These are phyloP conservation scores for Calephelis perditalis DNA, from an alignment of 2,888 invertebrate species.

Conservation along the genomic window DNA sequence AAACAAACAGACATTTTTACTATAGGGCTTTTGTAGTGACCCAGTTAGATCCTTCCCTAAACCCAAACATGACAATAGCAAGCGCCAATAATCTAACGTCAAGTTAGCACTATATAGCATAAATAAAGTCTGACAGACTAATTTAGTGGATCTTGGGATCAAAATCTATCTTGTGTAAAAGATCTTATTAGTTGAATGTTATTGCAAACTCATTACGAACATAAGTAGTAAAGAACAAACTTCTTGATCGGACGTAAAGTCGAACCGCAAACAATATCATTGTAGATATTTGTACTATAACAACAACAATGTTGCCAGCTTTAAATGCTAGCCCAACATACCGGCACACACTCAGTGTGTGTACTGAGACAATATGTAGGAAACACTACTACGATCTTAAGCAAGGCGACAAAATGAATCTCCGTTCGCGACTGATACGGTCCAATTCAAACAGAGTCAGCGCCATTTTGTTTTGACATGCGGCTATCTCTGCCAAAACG, in stretches of 20 bases:
- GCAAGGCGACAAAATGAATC: constrained; percentile 78
- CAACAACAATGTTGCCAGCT: constrained; percentile 77
- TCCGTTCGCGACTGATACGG: constrained; percentile 76
- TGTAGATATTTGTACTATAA: constrained; percentile 70
- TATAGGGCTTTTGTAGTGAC: too few species aligned
- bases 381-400: constrained; percentile 72
- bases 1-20: too few species aligned
- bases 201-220: constrained; percentile 1
- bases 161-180: too few species aligned
- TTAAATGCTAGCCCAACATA: constrained; percentile 74
- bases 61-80: too few species aligned
- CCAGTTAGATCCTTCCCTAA: too few species aligned
- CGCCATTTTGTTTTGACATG: constrained; percentile 77
- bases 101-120: too few species aligned
- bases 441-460: constrained; percentile 76
- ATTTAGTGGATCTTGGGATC: too few species aligned
- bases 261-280: constrained; percentile 75
- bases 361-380: constrained; percentile 75
- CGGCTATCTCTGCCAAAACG: constrained; percentile 54
- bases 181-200: not conserved
- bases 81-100: too few species aligned
- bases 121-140: too few species aligned
- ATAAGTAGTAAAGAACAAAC: constrained; percentile 46
- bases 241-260: constrained; percentile 72
- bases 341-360: constrained; percentile 71